Evolutionary conservation across 2,888 invertebrate genomes (phyloP).

Genomic region (Thecocarcelia acutangulata): DNA sequence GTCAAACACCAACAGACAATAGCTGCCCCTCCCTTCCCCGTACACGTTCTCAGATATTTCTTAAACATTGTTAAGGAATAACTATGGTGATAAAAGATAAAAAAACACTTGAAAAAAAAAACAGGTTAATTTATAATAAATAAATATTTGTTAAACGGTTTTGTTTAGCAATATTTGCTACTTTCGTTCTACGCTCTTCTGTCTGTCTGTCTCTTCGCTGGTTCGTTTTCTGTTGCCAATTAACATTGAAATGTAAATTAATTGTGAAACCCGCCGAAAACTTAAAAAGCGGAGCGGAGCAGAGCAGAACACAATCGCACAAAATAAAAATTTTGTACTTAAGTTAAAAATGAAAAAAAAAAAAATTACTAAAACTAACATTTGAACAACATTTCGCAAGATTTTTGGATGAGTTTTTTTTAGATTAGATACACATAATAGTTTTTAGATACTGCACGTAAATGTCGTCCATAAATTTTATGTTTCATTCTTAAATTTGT

Average conservation of each 20-base stretch:
- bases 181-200: neutral
- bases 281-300: no score
- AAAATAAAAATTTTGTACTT: slow-evolving; percentile 20
- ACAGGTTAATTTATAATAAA: slow-evolving; percentile 63
- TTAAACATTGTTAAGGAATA: slow-evolving; percentile 19
- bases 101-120: slow-evolving; percentile 28
- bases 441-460: slow-evolving; percentile 13
- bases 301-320: neutral
- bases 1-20: neutral
- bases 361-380: slow-evolving; percentile 32
- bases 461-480: no score
- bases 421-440: slow-evolving; percentile 51
- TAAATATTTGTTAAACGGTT: slow-evolving; percentile 54
- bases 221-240: slow-evolving; percentile 38
- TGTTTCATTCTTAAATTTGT: neutral
- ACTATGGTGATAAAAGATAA: slow-evolving; percentile 11
- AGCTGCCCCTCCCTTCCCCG: no score
- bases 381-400: slow-evolving; percentile 2
- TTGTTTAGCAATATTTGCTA: slow-evolving; percentile 32
- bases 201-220: no score
- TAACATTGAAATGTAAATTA: slow-evolving; percentile 68
- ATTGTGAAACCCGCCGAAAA: slow-evolving; percentile 55
- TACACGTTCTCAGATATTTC: slow-evolving; percentile 42
- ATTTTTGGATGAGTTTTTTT: slow-evolving; percentile 1
- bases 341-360: neutral